phyloP scores from a whole-genome alignment of 1,140 invertebrate species.

The Drosophila lini region DNA sequence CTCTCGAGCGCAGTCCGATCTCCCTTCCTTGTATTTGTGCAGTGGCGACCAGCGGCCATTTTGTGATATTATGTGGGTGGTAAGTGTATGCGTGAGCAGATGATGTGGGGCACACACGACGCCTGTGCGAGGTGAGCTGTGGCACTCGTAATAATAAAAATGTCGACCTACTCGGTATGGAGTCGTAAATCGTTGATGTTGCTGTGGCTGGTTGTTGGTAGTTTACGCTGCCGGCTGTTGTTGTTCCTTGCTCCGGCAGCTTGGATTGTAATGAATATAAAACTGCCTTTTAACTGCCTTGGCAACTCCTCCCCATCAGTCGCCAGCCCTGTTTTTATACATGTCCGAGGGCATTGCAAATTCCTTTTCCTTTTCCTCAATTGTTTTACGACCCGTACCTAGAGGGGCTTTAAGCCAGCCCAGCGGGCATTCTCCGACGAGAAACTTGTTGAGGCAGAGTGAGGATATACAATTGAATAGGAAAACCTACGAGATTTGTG shows the following conservation, averaged over 20 bases:
- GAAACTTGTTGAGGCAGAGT: conserved; percentile 70
- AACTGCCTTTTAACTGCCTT: conserved; percentile 72
- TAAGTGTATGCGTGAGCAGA: conserved; percentile 6
- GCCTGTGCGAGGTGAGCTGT: conserved; percentile 38
- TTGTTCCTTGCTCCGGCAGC: conserved; percentile 29
- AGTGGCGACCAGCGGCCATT: conserved; percentile 25
- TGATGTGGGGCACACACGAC: conserved; percentile 12
- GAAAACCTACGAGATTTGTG: conserved; percentile 51
- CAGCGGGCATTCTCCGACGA: conserved; percentile 15
- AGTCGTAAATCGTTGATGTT: conserved; percentile 71
- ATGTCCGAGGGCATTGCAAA: conserved; percentile 47
- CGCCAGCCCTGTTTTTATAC: conserved; percentile 18
- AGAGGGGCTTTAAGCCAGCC: conserved; percentile 9
- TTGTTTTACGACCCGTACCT: conserved; percentile 42
- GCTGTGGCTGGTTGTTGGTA: conserved; percentile 59
- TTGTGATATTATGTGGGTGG: conserved; percentile 17
- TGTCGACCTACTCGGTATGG: conserved; percentile 44
- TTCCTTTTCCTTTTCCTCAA: conserved; percentile 41
- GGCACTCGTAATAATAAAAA: conserved; percentile 54
- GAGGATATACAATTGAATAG: conserved; percentile 33
- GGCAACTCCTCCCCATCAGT: conserved; percentile 7
- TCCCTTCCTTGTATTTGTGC: neutral
- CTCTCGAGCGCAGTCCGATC: neutral
- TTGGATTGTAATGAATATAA: conserved; percentile 72
- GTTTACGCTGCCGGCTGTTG: conserved; percentile 30